Evolutionary conservation across 2,888 invertebrate genomes (phyloP).

Genomic region (Drosophila tripunctata): DNA sequence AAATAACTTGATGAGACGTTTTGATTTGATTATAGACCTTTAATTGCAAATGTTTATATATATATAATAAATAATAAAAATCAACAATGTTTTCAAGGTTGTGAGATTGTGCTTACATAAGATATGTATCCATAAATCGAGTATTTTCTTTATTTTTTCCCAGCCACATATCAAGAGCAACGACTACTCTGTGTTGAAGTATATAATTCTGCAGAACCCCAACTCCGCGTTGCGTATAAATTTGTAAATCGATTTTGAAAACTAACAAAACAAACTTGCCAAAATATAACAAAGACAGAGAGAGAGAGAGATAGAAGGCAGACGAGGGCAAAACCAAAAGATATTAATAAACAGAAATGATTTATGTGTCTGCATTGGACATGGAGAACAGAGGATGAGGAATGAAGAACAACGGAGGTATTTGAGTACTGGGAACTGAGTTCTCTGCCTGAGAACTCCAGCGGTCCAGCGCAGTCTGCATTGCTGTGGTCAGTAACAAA

Average conservation of each 20-base stretch:
- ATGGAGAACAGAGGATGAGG: slow-evolving; percentile 6
- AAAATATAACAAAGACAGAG: too few species aligned
- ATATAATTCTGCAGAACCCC: slow-evolving; percentile 4
- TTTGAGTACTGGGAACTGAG: slow-evolving; percentile 17
- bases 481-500: slow-evolving; percentile 42
- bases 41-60: neutral
- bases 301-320: slow-evolving; percentile 1
- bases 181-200: neutral
- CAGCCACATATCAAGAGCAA: slow-evolving; percentile 17
- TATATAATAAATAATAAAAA: neutral
- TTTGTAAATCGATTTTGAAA: slow-evolving; percentile 69
- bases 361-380: slow-evolving; percentile 66
- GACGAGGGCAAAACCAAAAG: slow-evolving; percentile 36
- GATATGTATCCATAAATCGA: slow-evolving; percentile 6
- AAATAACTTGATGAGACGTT: too few species aligned
- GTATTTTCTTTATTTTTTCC: slow-evolving; percentile 22
- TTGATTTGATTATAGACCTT: too few species aligned
- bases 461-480: slow-evolving; percentile 6
- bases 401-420: neutral
- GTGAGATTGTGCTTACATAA: neutral
- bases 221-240: slow-evolving; percentile 46
- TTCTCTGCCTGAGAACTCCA: slow-evolving; percentile 23
- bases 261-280: slow-evolving; percentile 70
- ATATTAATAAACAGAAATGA: slow-evolving; percentile 74
- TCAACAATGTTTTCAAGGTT: neutral